phyloP scores from a whole-genome alignment of 2,888 invertebrate genomes.

The Hydrotaea diabolus region DNA sequence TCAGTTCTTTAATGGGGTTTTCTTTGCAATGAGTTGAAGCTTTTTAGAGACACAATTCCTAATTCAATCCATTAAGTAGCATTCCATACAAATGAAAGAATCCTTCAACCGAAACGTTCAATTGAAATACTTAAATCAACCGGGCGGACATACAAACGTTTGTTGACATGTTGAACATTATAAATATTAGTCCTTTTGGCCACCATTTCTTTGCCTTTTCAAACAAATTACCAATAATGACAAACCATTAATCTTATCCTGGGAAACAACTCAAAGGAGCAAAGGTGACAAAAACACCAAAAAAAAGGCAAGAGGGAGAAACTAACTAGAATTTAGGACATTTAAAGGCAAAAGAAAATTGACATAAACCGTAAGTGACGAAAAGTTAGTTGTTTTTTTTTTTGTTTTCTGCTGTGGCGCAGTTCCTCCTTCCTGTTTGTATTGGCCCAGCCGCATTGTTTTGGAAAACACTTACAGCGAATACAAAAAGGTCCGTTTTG shows the following conservation, averaged over 20 bases:
- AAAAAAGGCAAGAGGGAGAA: not conserved
- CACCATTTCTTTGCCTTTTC: not conserved
- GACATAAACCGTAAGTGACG: conserved; percentile 4
- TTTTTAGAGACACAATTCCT: too few relatives aligned
- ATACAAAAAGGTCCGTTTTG: not conserved
- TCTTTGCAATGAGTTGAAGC: too few relatives aligned
- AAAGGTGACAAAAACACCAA: conserved; percentile 2
- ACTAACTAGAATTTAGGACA: not conserved
- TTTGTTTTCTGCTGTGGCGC: not conserved
- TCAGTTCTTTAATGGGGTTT: too few relatives aligned
- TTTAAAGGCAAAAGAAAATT: not conserved
- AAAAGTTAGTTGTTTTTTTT: conserved; percentile 48
- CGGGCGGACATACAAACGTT: not conserved
- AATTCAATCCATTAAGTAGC: too few relatives aligned
- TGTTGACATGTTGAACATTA: not conserved
- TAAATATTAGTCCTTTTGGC: not conserved
- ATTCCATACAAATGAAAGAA: not conserved
- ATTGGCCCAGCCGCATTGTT: not conserved
- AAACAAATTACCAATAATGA: conserved; percentile 42
- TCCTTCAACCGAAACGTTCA: not conserved
- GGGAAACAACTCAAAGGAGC: not conserved
- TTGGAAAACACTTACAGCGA: not conserved
- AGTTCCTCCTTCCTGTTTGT: not conserved
- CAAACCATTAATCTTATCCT: conserved; percentile 37
- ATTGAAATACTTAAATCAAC: not conserved